Evolutionary conservation across 1,140 invertebrate genomes (phyloP).

Genomic region (Antheraea pernyi): DNA sequence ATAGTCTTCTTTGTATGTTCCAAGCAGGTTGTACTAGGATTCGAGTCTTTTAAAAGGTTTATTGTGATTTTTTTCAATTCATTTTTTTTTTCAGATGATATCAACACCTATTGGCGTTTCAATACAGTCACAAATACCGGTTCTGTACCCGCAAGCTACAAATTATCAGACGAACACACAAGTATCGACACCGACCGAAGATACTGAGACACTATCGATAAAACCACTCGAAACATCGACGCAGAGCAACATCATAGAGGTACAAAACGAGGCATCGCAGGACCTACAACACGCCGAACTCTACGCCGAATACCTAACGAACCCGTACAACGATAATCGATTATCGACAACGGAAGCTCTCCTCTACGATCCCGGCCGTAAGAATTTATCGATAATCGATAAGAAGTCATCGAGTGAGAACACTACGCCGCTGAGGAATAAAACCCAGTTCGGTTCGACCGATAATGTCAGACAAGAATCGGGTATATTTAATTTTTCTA

Average conservation of each 20-base stretch:
- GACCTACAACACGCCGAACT: conserved; percentile 65
- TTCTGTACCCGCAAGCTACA: conserved; percentile 44
- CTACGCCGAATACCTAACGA: conserved; percentile 77
- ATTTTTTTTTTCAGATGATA: conserved; percentile 73
- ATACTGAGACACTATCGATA: background rate
- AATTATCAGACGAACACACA: conserved; percentile 29
- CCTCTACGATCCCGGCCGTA: conserved; percentile 45
- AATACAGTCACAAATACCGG: conserved; percentile 60
- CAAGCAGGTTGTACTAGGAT: too few relatives aligned
- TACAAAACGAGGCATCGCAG: conserved; percentile 24
- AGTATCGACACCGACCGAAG: conserved; percentile 10
- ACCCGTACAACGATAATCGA: conserved; percentile 76
- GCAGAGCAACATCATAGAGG: conserved; percentile 25
- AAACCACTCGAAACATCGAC: conserved; percentile 23
- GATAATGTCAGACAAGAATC: conserved; percentile 67
- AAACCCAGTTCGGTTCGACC: conserved; percentile 67
- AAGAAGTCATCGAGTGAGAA: conserved; percentile 68
- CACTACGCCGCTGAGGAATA: conserved; percentile 65
- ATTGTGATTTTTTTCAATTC: too few relatives aligned
- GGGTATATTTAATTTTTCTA: conserved; percentile 74
- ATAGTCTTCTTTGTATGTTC: too few relatives aligned
- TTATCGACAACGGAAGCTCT: conserved; percentile 47
- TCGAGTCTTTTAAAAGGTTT: too few relatives aligned
- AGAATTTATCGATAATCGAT: conserved; percentile 20
- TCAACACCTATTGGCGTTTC: conserved; percentile 81